Base-by-base conservation (phyloP, 2,888 invertebrate species). In the Oxystoma pomonae region DNA sequence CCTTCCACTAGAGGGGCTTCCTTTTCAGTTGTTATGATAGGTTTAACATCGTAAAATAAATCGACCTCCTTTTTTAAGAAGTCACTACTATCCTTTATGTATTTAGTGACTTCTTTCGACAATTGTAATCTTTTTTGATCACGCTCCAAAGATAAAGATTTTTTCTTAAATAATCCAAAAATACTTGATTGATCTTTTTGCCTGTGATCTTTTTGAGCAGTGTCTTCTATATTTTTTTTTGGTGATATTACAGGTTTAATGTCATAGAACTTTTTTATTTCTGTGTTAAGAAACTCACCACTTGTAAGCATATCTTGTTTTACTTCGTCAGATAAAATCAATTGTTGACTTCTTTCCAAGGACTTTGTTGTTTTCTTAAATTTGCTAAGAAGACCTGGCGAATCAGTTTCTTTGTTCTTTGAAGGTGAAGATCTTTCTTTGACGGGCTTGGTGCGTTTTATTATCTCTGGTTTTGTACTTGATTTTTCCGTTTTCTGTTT, bases 1-100 rank as follows among this genome's bases (percentile, higher is more conserved):
- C 21, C 58, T 22, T 59, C 49, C 35, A 62, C 61, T n/a, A 20
- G 55, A 55, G 17, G 59, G 53, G 16, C 52, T 18, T 63, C 18
- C 18, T 57, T 49, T 17, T 16, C 19, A 18, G 17, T 7, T 12
- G 20, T 16, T n/a, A n/a, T n/a, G 3, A 60, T 55, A 1, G 68
- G 70, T 64, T 61, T 67, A 20, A 67, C 69, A 62, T 73, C 73
- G 16, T 73, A 64, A 63, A 69, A 72, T 52, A 67, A 67, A 16
- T 67, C 63, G 53, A 73, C 62, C 65, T 74, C 74, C 20, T 58
- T 55, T 35, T 65, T 66, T 60, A 72, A 65, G 57, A 73, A 72
- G 20, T 66, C 68, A 55, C 63, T 61, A 12, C 65, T 63, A 17
- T 67, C 63, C 35, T 68, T 64, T 63, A 67, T 69, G 51, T 63